These are phyloP conservation scores for Pituophis catenifer DNA, from an alignment of 2,113 vertebrate species.

Conservation along the genomic window DNA sequence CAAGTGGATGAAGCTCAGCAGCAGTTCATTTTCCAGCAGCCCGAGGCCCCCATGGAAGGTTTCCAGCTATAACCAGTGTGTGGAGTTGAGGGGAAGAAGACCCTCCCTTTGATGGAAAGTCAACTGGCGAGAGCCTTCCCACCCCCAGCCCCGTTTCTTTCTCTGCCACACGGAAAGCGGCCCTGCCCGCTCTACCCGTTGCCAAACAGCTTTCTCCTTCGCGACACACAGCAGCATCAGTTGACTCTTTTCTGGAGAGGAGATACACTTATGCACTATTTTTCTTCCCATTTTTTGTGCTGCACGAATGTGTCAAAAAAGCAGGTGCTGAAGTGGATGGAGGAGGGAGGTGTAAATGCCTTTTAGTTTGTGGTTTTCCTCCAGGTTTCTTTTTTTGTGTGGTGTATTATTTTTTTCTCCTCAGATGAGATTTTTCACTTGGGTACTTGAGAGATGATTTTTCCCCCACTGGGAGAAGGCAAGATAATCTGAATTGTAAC, in stretches of 20 bases:
- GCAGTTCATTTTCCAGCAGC: constrained; percentile 95
- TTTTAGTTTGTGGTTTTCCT: constrained; percentile 36
- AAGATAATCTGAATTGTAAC: constrained; percentile 57
- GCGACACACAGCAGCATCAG: constrained; percentile 43
- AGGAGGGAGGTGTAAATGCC: constrained; percentile 70
- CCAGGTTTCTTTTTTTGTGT: constrained; percentile 51
- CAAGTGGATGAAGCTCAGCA: constrained; percentile 94
- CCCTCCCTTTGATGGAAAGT: constrained; percentile 43
- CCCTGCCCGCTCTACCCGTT: constrained; percentile 43
- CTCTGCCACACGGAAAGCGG: constrained; percentile 56
- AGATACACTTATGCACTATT: constrained; percentile 55
- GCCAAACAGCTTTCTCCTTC: constrained; percentile 32
- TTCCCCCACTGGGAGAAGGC: constrained; percentile 31
- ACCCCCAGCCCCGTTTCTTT: constrained; percentile 33
- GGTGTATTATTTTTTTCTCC: constrained; percentile 64
- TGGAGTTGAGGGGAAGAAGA: not conserved
- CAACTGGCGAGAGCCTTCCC: constrained; percentile 39
- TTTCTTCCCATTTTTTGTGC: constrained; percentile 67
- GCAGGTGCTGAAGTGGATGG: constrained; percentile 70
- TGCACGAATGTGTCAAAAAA: constrained; percentile 59
- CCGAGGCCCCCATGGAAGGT: constrained; percentile 97
- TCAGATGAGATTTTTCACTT: constrained; percentile 59
- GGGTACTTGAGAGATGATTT: constrained; percentile 64
- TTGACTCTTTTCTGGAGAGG: constrained; percentile 50
- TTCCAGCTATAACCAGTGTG: constrained; percentile 89